These are phyloP conservation scores for Sycobia sp. DNA, from an alignment of 1,140 invertebrate genomes.

Conservation along the genomic window DNA sequence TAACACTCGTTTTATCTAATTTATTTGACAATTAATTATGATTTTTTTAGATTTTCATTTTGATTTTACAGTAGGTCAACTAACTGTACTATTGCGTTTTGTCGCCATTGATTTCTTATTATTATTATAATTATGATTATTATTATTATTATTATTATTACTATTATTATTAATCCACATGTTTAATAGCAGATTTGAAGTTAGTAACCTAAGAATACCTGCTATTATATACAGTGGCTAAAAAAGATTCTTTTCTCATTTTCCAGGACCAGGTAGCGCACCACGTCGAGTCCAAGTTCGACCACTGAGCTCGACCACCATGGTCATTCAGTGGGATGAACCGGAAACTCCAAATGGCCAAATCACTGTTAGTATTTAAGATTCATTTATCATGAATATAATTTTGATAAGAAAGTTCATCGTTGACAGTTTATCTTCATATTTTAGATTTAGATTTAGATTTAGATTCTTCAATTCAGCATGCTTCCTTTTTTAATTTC, in stretches of 20 bases:
- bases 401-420: not conserved
- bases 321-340: constrained; percentile 96
- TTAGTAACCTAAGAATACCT: constrained; percentile 1
- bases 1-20: constrained; percentile 11
- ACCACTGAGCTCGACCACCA: constrained; percentile 90
- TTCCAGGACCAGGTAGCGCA: constrained; percentile 89
- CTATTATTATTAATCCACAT: constrained; percentile 2
- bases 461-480: too few relatives aligned
- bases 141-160: not conserved
- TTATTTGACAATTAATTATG: not conserved
- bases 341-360: constrained; percentile 96
- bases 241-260: constrained; percentile 27
- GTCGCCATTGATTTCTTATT: not conserved
- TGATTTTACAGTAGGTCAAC: constrained; percentile 4
- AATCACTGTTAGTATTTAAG: constrained; percentile 75
- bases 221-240: not conserved
- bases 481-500: too few relatives aligned
- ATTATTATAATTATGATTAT: constrained; percentile 5
- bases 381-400: not conserved
- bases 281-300: constrained; percentile 91
- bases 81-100: constrained; percentile 15
- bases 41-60: constrained; percentile 3
- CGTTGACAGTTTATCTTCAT: too few relatives aligned
- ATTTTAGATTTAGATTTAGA: too few relatives aligned
- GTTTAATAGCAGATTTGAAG: constrained; percentile 8